Base-by-base conservation (phyloP, 2,888 invertebrate species). In the Nephrotoma appendiculata region DNA sequence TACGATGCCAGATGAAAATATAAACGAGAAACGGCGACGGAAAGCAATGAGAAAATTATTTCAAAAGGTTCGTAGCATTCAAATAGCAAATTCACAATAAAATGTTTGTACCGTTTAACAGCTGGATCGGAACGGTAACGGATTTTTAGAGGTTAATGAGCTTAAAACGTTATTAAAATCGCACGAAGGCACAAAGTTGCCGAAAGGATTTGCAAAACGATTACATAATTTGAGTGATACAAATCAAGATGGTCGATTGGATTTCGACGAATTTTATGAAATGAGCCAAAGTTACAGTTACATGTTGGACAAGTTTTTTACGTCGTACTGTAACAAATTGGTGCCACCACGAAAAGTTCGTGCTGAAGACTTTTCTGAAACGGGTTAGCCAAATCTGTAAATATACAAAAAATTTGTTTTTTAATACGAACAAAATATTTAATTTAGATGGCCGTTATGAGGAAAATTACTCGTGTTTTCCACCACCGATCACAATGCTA, bases 401-500 rank as follows among this genome's bases (percentile, higher is more conserved):
- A 31, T 31, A 41, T 12, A 19, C 19, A 19, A 4, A 6, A n/a
- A 86, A 52, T 52, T 41, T 19, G 3, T 12, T 52, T 15, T 41
- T 86, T 86, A n/a, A 31, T 2, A 2, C 31, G 2, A 31, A 3
- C 31, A 1, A 31, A 31, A 31, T 31, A 42, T 52, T 86, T 86
- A 85, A 41, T 85, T 52, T 52, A 93, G 96, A 96, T 92, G 96
- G 95, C 3, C 94, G 95, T 6, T 98, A 98, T 91, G 96, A 98
- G 90, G 96, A 97, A 89, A 96, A 98, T 90, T 99, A 99, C 93
- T 95, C 94, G 88, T 98, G 99, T 90, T 95, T 95, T 91, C 99
- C 99, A 12, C 99, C 99, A 0, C 95, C 97, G 0, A 90, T 99
- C 86, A 97, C 98, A 90, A 98, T 99, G 96, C 94, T 98, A 88